A percentile compares a stretch with the other conserved stretches of the same genome.
These are phyloP conservation scores for Eupsittula cactorum DNA, from an alignment of 2,113 vertebrate species.

Conservation along the genomic window DNA sequence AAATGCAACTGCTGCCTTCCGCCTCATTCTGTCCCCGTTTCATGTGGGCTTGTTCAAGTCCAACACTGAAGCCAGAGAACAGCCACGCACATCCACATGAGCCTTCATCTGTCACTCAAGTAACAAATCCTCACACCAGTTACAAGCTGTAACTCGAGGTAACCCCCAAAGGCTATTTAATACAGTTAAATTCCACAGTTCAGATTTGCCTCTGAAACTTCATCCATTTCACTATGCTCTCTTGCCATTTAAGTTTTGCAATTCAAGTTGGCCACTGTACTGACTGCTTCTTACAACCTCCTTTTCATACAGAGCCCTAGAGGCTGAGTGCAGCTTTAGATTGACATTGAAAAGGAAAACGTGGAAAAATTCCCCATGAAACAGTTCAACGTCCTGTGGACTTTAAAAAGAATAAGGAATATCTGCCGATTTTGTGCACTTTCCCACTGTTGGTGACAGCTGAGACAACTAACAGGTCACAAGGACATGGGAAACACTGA, in stretches of 20 bases:
- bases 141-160: conserved; percentile 22
- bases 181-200: neutral
- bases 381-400: neutral
- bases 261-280: neutral
- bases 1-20: neutral
- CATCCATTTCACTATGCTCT: neutral
- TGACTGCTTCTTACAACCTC: neutral
- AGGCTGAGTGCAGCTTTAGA: neutral
- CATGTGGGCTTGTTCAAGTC: neutral
- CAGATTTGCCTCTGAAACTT: neutral
- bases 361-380: neutral
- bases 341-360: neutral
- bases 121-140: conserved; percentile 28
- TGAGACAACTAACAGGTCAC: neutral
- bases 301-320: neutral
- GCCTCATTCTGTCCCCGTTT: conserved; percentile 17
- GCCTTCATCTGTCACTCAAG: neutral
- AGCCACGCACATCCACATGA: neutral
- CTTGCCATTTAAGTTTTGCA: neutral
- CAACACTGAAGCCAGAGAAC: neutral
- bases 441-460: neutral
- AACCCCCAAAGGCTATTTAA: neutral
- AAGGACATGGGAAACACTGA: neutral
- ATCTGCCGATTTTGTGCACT: neutral
- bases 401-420: neutral